These are phyloP conservation scores for Euwallacea fornicatus DNA, from an alignment of 1,140 invertebrate species.

Conservation along the genomic window DNA sequence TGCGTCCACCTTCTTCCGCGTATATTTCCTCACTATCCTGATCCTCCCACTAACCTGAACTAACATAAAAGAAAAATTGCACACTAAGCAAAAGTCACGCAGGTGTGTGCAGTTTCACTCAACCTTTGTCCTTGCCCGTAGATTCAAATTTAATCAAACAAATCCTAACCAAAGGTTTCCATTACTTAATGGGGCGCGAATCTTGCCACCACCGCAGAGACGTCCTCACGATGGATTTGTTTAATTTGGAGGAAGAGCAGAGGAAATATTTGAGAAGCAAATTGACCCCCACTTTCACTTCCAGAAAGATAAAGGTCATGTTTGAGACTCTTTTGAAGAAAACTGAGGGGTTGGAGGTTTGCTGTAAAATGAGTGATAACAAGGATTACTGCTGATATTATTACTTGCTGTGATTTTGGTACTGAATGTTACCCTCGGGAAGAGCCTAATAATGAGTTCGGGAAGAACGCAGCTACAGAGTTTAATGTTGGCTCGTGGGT, in stretches of 20 bases:
- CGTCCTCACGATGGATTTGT: slow-evolving; percentile 54
- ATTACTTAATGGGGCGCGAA: slow-evolving; percentile 55
- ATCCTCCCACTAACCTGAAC: too few species aligned
- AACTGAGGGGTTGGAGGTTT: slow-evolving; percentile 42
- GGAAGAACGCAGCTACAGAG: slow-evolving; percentile 22
- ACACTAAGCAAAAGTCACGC: slow-evolving; percentile 13
- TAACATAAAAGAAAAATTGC: too few species aligned
- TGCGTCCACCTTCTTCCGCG: background rate
- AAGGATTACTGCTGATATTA: slow-evolving; percentile 65
- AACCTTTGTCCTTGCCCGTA: slow-evolving; percentile 38
- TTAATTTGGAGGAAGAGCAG: slow-evolving; percentile 51
- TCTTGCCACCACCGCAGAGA: slow-evolving; percentile 47
- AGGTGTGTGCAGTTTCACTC: slow-evolving; percentile 26
- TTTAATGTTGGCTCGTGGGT: slow-evolving; percentile 3
- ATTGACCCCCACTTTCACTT: slow-evolving; percentile 56
- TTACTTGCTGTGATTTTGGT: slow-evolving; percentile 65
- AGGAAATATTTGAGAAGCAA: slow-evolving; percentile 56
- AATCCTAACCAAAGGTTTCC: slow-evolving; percentile 57
- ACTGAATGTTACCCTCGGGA: slow-evolving; percentile 61
- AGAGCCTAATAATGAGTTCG: slow-evolving; percentile 59
- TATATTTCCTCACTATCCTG: background rate
- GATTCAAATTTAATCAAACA: slow-evolving; percentile 57
- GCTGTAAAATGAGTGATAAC: slow-evolving; percentile 53
- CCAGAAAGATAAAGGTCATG: slow-evolving; percentile 56
- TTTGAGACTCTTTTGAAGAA: slow-evolving; percentile 45